Base-by-base conservation (phyloP, 1,140 invertebrate species). In the Scaptomyza graminum region DNA sequence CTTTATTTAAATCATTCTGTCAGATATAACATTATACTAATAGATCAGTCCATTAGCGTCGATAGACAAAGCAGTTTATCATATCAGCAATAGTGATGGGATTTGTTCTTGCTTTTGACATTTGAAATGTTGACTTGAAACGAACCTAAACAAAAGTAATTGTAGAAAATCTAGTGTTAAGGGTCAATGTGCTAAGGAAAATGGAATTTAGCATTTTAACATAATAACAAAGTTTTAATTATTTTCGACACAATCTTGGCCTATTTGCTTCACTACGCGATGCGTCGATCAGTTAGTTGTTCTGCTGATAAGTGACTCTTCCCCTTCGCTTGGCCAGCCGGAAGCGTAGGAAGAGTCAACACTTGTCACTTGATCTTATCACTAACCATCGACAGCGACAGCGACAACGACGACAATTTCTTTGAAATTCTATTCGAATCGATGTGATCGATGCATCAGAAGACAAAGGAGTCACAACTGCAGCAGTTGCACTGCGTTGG, bases 271-370 rank as follows among this genome's bases (percentile, higher is more conserved):
- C 68, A 71, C 68, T 37, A 51, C 65, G 54, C 62, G 8, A 22
- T 3, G n/a, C n/a, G n/a, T n/a, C n/a, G n/a, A n/a, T n/a, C n/a
- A n/a, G n/a, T n/a, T n/a, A n/a, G n/a, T n/a, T n/a, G 25, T 25
- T 25, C 25, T 0, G 37, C 37, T 43, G 68, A 71, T 71, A 71
- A 56, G 18, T 11, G 12, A 16, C 12, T 15, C 41, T 41, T 41
- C 8, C 46, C 25, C 37, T 43, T 46, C 61, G 34, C 37, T 57
- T 28, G 68, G 25, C 46, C 37, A 65, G 62, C 31, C 68, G 68
- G 68, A 71, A 71, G 68, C 31, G 54, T 66, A 52, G 54, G 37
- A 66, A 59, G 68, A 71, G 25, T 59, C 25, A 64, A 51, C 61
- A 57, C 50, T 50, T 62, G 60, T 55, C 18, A 22, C 18, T 41